Percentiles rank a stretch among this genome's conserved stretches.
These are phyloP conservation scores for Omphaloscelis lunosa DNA, from an alignment of 2,888 invertebrate genomes.

Conservation along the genomic window DNA sequence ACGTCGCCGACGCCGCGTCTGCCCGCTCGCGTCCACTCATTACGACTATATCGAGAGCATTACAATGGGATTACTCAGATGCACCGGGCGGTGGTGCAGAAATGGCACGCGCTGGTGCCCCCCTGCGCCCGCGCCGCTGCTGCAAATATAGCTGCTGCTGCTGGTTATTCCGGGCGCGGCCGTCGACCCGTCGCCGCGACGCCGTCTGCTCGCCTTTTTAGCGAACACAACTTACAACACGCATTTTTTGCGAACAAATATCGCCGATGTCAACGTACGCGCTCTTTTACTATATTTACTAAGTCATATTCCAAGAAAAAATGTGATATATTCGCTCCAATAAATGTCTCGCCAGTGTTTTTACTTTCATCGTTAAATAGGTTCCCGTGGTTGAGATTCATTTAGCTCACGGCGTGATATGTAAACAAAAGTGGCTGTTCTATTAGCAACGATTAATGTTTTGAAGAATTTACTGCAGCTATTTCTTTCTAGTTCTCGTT, in stretches of 20 bases:
- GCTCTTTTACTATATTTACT: conserved; percentile 76
- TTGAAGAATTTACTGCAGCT: conserved; percentile 44
- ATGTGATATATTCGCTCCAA: conserved; percentile 70
- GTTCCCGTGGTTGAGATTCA: conserved; percentile 54
- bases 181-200: conserved; percentile 90
- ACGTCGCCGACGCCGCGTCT: conserved; percentile 85
- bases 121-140: conserved; percentile 83
- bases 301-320: conserved; percentile 75
- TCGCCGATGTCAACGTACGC: conserved; percentile 85
- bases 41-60: conserved; percentile 89
- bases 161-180: conserved; percentile 89
- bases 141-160: conserved; percentile 90
- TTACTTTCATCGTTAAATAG: conserved; percentile 58
- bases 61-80: conserved; percentile 91
- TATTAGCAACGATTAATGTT: conserved; percentile 44
- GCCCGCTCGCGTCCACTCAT: conserved; percentile 79
- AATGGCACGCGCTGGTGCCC: conserved; percentile 88
- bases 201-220: conserved; percentile 90
- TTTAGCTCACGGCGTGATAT: conserved; percentile 50
- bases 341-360: conserved; percentile 65
- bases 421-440: conserved; percentile 59
- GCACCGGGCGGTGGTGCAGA: conserved; percentile 90
- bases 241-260: conserved; percentile 87
- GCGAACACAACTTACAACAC: conserved; percentile 87
- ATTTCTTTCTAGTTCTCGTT: conserved; percentile 35